phyloP scores from a whole-genome alignment of 2,797 vertebrate genomes.

The Ctenosaura bakeri region DNA sequence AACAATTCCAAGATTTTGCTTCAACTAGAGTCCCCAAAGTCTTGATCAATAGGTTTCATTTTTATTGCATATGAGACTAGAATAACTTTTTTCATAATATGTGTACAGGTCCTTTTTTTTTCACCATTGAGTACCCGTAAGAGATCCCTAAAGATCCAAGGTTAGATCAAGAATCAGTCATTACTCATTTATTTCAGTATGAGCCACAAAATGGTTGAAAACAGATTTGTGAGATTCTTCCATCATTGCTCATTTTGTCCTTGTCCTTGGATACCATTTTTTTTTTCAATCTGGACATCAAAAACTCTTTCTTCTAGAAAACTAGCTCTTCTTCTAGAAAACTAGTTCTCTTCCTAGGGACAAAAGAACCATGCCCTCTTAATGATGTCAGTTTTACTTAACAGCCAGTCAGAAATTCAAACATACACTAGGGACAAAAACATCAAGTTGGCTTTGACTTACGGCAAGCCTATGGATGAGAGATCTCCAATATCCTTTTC shows the following conservation, averaged over 20 bases:
- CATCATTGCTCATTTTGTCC: not conserved
- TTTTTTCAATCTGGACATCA: not conserved
- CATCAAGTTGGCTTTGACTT: no score
- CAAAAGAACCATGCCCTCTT: not conserved
- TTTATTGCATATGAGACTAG: not conserved
- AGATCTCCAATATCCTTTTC: not conserved
- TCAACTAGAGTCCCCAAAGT: not conserved
- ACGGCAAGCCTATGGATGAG: no score
- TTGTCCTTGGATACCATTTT: not conserved
- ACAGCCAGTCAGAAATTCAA: conserved; percentile 6
- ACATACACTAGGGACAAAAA: not conserved
- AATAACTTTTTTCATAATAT: not conserved
- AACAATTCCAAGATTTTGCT: not conserved
- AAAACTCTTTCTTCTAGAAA: not conserved
- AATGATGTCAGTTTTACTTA: not conserved
- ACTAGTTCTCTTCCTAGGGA: not conserved
- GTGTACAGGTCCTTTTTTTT: not conserved
- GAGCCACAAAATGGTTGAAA: not conserved
- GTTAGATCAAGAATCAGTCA: not conserved
- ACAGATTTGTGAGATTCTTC: not conserved
- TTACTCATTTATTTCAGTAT: not conserved
- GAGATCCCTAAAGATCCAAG: not conserved
- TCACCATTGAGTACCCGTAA: not conserved
- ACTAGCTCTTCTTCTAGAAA: conserved; percentile 1
- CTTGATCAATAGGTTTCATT: not conserved